phyloP scores from a whole-genome alignment of 2,113 vertebrate species.

The Gorsachius goisagi region DNA sequence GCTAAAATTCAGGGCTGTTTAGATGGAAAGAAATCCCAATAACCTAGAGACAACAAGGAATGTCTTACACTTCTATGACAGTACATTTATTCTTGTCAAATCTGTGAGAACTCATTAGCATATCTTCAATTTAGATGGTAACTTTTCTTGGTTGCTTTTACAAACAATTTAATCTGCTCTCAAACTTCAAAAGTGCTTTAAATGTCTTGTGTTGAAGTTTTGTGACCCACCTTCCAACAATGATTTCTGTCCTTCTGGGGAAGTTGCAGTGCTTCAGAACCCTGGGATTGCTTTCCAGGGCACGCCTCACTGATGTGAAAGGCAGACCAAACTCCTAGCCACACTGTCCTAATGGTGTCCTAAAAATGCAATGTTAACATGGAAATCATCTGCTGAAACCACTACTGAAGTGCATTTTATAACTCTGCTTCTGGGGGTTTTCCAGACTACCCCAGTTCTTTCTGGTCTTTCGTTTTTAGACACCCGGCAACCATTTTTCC shows the following conservation, averaged over 20 bases:
- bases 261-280: not conserved
- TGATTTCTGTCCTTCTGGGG: not conserved
- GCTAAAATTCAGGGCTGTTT: not conserved
- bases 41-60: not conserved
- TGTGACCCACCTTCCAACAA: not conserved
- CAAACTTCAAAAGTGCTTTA: not conserved
- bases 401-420: not conserved
- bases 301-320: not conserved
- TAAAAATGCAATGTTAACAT: not conserved
- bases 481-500: not conserved
- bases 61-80: not conserved
- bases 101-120: not conserved
- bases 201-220: not conserved
- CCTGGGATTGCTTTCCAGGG: not conserved
- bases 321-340: not conserved
- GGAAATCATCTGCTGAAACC: not conserved
- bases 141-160: not conserved
- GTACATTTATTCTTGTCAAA: slow-evolving; percentile 6
- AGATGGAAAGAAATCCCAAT: not conserved
- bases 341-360: not conserved
- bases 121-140: not conserved
- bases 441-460: not conserved
- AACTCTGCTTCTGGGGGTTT: not conserved
- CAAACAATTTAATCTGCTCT: not conserved
- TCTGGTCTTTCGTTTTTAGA: not conserved